Evolutionary conservation across 2,888 invertebrate genomes (phyloP).

Genomic region (Eristalis pertinax): DNA sequence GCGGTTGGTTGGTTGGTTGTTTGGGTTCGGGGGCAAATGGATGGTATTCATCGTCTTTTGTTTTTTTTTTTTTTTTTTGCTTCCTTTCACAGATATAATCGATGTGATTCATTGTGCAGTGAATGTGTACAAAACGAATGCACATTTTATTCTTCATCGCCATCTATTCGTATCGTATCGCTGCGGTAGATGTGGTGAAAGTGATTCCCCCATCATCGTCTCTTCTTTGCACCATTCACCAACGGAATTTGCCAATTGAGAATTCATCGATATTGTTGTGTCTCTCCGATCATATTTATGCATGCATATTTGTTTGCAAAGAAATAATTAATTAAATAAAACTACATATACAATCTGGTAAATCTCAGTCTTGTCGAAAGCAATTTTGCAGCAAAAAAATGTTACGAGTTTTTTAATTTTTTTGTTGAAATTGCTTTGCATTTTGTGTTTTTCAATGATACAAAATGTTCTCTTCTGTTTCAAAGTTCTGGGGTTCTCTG

Average conservation of each 20-base stretch:
- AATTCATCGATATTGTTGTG: slow-evolving; percentile 30
- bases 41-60: not conserved
- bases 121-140: not conserved
- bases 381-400: slow-evolving; percentile 69
- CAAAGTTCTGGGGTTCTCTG: slow-evolving; percentile 5
- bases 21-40: not conserved
- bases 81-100: not conserved
- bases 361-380: slow-evolving; percentile 74
- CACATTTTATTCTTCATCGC: slow-evolving; percentile 3
- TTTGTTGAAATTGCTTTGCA: slow-evolving; percentile 63
- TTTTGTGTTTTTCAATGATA: slow-evolving; percentile 31
- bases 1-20: slow-evolving; percentile 4
- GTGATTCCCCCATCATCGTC: not conserved
- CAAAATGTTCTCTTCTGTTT: slow-evolving; percentile 45
- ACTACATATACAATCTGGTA: slow-evolving; percentile 72
- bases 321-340: slow-evolving; percentile 64
- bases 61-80: no score
- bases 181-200: not conserved
- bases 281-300: slow-evolving; percentile 52
- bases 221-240: not conserved
- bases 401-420: slow-evolving; percentile 44
- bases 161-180: not conserved
- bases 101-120: not conserved
- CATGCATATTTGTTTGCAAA: slow-evolving; percentile 32
- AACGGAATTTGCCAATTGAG: slow-evolving; percentile 44